Evolutionary conservation across 2,888 invertebrate species (phyloP).

Genomic region (Tenthredo notha): DNA sequence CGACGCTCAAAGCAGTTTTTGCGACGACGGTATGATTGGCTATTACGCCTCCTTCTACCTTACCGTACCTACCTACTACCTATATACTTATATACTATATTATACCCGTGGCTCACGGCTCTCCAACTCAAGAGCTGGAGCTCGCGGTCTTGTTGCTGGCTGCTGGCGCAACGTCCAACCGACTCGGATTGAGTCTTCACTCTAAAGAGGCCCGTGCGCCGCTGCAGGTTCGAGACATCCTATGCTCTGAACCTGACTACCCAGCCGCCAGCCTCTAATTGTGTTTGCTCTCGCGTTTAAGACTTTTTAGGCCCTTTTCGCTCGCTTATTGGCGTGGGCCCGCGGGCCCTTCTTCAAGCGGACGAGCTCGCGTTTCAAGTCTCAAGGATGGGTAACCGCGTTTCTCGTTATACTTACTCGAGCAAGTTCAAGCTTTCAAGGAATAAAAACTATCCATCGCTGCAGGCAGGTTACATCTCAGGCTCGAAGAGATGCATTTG

Average conservation of each 20-base stretch:
- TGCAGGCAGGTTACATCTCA: background rate
- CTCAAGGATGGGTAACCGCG: constrained; percentile 20
- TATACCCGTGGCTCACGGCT: constrained; percentile 57
- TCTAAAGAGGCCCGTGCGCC: constrained; percentile 78
- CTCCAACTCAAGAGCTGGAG: constrained; percentile 55
- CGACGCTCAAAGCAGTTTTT: constrained; percentile 73
- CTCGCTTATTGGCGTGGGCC: constrained; percentile 56
- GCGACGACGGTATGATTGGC: constrained; percentile 75
- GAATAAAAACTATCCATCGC: constrained; percentile 11
- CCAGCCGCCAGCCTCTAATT: constrained; percentile 78
- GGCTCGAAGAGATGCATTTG: background rate
- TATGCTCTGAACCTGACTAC: constrained; percentile 69
- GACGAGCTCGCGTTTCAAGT: constrained; percentile 40
- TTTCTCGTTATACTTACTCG: constrained; percentile 9
- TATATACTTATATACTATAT: constrained; percentile 54
- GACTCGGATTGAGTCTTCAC: constrained; percentile 82
- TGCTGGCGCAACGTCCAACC: constrained; percentile 84
- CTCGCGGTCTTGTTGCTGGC: constrained; percentile 78
- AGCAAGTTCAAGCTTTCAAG: background rate
- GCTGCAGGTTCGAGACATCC: constrained; percentile 70
- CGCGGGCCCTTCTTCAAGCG: constrained; percentile 14
- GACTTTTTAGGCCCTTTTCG: constrained; percentile 58
- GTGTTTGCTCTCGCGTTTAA: constrained; percentile 71
- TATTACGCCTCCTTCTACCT: constrained; percentile 74
- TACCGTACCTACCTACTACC: constrained; percentile 58